These are phyloP conservation scores for Acanthurus tractus DNA, from an alignment of 2,797 vertebrate species.

Conservation along the genomic window DNA sequence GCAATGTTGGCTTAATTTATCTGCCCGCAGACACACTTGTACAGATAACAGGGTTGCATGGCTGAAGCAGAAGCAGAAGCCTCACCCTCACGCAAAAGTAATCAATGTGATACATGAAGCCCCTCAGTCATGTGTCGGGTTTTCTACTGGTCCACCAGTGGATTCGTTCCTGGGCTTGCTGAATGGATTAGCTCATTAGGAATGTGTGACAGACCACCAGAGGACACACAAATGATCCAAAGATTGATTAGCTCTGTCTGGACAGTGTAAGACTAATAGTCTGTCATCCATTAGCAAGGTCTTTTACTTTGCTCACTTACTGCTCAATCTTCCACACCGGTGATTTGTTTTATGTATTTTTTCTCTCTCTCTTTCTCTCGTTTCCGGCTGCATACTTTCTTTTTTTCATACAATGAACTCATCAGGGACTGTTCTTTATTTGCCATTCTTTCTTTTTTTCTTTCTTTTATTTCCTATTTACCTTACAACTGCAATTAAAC, in stretches of 20 bases:
- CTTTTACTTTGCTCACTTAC: constrained; percentile 28
- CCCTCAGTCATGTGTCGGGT: constrained; percentile 24
- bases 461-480: neutral
- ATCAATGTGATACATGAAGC: constrained; percentile 41
- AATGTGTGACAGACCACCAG: constrained; percentile 62
- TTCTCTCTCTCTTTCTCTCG: constrained; percentile 4
- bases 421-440: neutral
- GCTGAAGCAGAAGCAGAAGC: neutral
- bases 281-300: constrained; percentile 60
- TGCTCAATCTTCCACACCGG: constrained; percentile 22
- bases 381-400: neutral
- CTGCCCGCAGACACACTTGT: neutral
- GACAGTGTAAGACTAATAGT: constrained; percentile 64
- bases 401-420: neutral
- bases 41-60: neutral
- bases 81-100: constrained; percentile 20
- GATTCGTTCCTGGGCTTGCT: constrained; percentile 41
- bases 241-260: constrained; percentile 75
- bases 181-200: constrained; percentile 74
- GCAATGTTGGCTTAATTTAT: too few relatives aligned
- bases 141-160: constrained; percentile 30
- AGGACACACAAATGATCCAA: constrained; percentile 63
- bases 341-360: constrained; percentile 4
- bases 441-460: too few relatives aligned
- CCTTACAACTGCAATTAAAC: neutral